Evolutionary conservation across 2,888 invertebrate genomes (phyloP), one percentile per base, ranked within the genome.

Genomic region (Andrena minutula): DNA sequence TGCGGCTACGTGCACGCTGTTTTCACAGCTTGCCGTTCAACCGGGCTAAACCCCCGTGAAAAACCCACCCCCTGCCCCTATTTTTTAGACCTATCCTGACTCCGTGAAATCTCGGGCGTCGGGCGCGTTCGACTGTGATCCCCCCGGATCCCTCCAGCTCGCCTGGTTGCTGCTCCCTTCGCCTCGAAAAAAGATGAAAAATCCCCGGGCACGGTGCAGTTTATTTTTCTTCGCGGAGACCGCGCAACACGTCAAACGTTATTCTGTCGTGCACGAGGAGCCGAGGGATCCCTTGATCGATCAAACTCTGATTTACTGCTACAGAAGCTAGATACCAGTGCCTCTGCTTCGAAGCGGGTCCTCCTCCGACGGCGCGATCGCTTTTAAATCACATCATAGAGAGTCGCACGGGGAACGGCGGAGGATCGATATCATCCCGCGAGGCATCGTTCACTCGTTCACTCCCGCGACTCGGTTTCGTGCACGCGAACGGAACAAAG

Each of bases 11-110:
- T 65, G 72, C 79, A 66, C 79, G 83, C 79, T 92, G 89, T 92
- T 92, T 92, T 92, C 90, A 91, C 92, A 92, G 92, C 92, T 92
- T 92, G 91, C 87, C 88, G 83, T 80, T 82, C 75, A 79, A 64
- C 53, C 82, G 60, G 86, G 86, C 79, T 84, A 75, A 85, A 83
- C 75, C 79, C 75, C 88, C 83, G 83, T 79, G 83, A 71, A 86
- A 84, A 75, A 79, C 83, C 80, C 71, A 83, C 80, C 81, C 72
- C 77, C 20, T 69, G 41, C 76, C 69, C 80, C 65, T 68, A 65
- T 84, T 85, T 84, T 82, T 81, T 80, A 70, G 47, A 75, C 65
- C 79, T 81, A 83, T 83, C 85, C 88, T 86, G 90, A 88, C 88
- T 89, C 86, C 84, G 80, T 88, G 83, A 90, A 90, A 90, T 87